These are phyloP conservation scores for Bucco capensis DNA, from an alignment of 2,113 vertebrate species.

Conservation along the genomic window DNA sequence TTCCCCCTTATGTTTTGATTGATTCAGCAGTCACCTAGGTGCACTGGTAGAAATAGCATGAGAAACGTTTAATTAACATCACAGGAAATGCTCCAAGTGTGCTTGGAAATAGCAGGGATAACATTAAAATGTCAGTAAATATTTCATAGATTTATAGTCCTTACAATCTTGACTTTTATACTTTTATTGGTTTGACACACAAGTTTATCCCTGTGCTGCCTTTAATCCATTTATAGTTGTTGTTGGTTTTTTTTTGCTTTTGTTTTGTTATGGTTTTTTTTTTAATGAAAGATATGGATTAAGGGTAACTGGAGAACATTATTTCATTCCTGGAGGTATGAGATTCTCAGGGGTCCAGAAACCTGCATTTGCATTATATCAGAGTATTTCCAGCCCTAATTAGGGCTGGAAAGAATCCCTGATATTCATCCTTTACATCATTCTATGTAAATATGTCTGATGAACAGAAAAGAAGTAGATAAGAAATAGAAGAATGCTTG, in stretches of 20 bases:
- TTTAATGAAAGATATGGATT: neutral
- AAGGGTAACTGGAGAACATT: neutral
- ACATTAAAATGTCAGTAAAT: conserved; percentile 22
- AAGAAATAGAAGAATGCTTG: neutral
- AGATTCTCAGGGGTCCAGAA: neutral
- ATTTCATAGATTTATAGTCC: conserved; percentile 16
- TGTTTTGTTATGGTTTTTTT: neutral
- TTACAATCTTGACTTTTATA: conserved; percentile 18
- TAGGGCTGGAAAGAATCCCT: neutral
- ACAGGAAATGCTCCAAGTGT: conserved; percentile 24
- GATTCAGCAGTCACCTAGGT: neutral
- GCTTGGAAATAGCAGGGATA: neutral
- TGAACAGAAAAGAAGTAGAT: neutral
- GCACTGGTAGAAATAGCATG: neutral
- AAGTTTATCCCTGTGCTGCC: neutral
- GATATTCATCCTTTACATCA: neutral
- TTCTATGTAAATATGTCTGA: neutral
- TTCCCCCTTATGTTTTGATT: neutral
- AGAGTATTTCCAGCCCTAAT: neutral
- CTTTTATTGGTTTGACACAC: neutral
- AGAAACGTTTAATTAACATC: conserved; percentile 19
- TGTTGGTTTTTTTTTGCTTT: too few species aligned
- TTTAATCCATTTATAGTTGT: conserved; percentile 20
- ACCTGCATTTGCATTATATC: neutral
- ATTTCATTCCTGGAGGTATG: neutral